Evolutionary conservation across 2,797 vertebrate genomes (phyloP).

Genomic region (Ctenosaura bakeri): DNA sequence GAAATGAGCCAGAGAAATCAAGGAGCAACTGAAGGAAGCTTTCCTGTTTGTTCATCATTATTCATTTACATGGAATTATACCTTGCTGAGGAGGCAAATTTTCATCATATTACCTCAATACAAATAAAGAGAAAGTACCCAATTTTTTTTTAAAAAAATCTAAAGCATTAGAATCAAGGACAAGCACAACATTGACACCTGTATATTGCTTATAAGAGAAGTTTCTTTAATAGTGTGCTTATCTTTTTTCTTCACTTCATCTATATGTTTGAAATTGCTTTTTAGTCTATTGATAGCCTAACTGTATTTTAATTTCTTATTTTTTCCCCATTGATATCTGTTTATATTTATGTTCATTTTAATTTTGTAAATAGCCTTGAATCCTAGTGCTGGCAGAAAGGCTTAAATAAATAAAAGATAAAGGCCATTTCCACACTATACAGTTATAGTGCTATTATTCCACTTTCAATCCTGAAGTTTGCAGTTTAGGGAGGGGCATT

Average conservation of each 20-base stretch:
- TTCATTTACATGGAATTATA: background rate
- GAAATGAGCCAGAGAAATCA: slow-evolving; percentile 1
- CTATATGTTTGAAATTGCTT: no score
- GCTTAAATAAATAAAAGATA: background rate
- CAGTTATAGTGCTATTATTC: no score
- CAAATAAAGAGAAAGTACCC: background rate
- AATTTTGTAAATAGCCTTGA: no score
- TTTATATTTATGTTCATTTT: no score
- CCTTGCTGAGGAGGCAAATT: background rate
- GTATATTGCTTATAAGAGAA: no score
- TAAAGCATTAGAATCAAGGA: background rate
- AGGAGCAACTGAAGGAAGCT: background rate
- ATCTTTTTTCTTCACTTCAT: no score
- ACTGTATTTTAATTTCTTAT: background rate
- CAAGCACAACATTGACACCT: background rate
- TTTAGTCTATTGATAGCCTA: no score
- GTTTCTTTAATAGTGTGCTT: no score
- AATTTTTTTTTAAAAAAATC: background rate
- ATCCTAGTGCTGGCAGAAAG: background rate
- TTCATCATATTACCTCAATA: background rate
- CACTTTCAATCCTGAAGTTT: no score
- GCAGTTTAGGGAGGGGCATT: no score
- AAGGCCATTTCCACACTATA: no score
- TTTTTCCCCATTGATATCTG: no score
- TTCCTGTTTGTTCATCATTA: background rate